Percentiles rank a stretch among this genome's conserved stretches.
Conservation (phyloP, 2,797 vertebrate genomes). For the Enteromius viviparus region DNA sequence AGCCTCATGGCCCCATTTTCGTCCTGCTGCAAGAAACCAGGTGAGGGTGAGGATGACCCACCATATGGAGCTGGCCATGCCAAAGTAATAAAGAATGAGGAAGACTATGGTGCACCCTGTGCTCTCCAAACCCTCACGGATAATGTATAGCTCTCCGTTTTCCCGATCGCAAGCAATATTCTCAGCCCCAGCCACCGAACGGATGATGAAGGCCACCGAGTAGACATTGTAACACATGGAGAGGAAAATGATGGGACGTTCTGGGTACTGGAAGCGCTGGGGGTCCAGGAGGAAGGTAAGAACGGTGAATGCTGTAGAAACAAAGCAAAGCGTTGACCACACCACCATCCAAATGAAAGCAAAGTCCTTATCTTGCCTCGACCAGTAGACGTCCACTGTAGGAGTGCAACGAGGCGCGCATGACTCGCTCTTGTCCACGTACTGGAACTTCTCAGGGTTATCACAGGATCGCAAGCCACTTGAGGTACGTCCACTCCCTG, state of each 20-base stretch:
- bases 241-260: constrained; percentile 89
- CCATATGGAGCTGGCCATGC: constrained; percentile 90
- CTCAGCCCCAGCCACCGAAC: constrained; percentile 82
- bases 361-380: constrained; percentile 85
- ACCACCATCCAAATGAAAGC: constrained; percentile 87
- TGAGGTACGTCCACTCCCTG: constrained; percentile 48
- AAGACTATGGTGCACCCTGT: constrained; percentile 88
- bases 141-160: constrained; percentile 82
- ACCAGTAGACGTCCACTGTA: constrained; percentile 86
- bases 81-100: constrained; percentile 87
- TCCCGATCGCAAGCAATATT: constrained; percentile 87
- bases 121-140: constrained; percentile 87
- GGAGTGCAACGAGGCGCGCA: constrained; percentile 84
- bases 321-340: constrained; percentile 87
- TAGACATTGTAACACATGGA: constrained; percentile 90
- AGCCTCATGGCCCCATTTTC: constrained; percentile 90
- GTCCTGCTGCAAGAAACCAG: constrained; percentile 88
- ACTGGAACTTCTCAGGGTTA: constrained; percentile 86
- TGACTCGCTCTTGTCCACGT: constrained; percentile 82
- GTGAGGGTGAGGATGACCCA: constrained; percentile 88
- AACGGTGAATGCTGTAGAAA: constrained; percentile 87
- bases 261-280: constrained; percentile 88
- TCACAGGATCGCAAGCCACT: constrained; percentile 68
- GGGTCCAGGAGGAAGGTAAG: constrained; percentile 88
- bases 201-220: constrained; percentile 86